These are phyloP conservation scores for Pangasianodon hypophthalmus DNA, from an alignment of 2,113 vertebrate genomes.

Conservation along the genomic window DNA sequence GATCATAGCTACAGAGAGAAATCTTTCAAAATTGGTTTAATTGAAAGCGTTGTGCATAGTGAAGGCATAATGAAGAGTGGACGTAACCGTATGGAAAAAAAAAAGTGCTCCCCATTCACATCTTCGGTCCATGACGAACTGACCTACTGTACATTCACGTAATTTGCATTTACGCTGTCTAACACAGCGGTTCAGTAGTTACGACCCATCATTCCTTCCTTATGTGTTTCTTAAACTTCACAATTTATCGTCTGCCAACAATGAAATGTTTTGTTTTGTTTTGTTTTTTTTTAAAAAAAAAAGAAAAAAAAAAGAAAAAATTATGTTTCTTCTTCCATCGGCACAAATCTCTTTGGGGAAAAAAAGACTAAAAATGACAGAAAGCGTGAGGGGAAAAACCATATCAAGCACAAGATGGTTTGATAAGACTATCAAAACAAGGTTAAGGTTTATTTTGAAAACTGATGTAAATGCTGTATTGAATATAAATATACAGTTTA, in stretches of 20 bases:
- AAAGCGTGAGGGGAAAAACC: background rate
- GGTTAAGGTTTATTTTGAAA: constrained; percentile 55
- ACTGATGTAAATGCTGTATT: constrained; percentile 61
- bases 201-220: background rate
- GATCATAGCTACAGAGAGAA: background rate
- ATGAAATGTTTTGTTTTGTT: background rate
- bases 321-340: constrained; percentile 4
- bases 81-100: background rate
- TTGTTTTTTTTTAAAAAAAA: background rate
- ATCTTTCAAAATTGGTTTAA: background rate
- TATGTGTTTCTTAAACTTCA: constrained; percentile 9
- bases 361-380: constrained; percentile 12
- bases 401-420: constrained; percentile 58
- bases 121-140: background rate
- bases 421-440: constrained; percentile 44
- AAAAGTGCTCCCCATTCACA: background rate
- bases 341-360: constrained; percentile 4
- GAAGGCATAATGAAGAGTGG: background rate
- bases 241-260: background rate
- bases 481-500: constrained; percentile 57
- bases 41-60: background rate
- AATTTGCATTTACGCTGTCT: background rate
- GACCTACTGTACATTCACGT: background rate
- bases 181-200: background rate
- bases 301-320: no score